Evolutionary conservation across 2,888 invertebrate genomes (phyloP).

Genomic region (Pollenia amentaria): DNA sequence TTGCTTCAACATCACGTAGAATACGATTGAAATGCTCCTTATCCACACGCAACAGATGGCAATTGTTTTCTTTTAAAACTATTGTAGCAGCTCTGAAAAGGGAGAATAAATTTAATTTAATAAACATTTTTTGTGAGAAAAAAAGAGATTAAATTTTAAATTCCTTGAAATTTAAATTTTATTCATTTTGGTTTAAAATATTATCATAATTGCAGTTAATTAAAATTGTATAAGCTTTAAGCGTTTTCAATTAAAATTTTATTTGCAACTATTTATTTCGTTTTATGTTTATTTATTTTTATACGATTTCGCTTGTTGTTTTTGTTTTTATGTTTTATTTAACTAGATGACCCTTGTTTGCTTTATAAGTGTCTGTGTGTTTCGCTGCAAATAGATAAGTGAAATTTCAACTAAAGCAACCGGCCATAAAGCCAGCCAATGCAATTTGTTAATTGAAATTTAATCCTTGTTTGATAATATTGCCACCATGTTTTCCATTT

Average conservation of each 20-base stretch:
- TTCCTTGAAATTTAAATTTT: conserved; percentile 13
- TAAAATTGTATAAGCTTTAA: conserved; percentile 37
- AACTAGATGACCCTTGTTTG: background rate
- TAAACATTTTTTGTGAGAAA: background rate
- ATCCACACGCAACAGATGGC: conserved; percentile 92
- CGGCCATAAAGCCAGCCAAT: background rate
- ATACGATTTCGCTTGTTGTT: background rate
- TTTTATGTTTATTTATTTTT: conserved; percentile 16
- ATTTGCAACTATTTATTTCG: conserved; percentile 3
- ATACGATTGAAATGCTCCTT: conserved; percentile 94
- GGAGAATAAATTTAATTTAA: background rate
- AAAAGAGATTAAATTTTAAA: conserved; percentile 7
- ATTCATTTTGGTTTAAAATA: background rate
- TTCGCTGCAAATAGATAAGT: background rate
- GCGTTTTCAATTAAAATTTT: conserved; percentile 49
- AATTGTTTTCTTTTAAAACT: conserved; percentile 91
- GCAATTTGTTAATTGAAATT: conserved; percentile 73
- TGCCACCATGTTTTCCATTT: background rate
- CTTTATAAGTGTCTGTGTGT: background rate
- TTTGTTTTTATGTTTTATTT: background rate
- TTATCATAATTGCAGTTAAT: conserved; percentile 41
- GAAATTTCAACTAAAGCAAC: background rate
- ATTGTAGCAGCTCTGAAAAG: conserved; percentile 90
- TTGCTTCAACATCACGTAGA: conserved; percentile 93
- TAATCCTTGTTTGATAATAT: conserved; percentile 67